Evolutionary conservation across 2,888 invertebrate genomes (phyloP), one percentile per base, ranked within the genome.

Genomic region (Nipponacmea schrenckii): DNA sequence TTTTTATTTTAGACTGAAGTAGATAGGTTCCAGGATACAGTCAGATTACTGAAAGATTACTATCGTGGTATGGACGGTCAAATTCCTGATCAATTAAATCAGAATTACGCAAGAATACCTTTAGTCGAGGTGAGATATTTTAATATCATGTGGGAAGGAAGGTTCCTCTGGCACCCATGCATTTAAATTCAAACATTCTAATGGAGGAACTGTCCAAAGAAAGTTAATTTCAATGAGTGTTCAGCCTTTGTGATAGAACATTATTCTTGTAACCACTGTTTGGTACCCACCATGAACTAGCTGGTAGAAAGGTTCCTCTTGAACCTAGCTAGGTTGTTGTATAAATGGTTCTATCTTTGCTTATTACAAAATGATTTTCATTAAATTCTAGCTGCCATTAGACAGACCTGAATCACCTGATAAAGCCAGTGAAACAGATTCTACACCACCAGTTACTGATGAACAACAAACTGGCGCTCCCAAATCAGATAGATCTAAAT

Each of bases 31-130:
- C 89, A 89, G 75, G 89, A 89, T 74, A 85, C 88, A 2, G 82
- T 86, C 2, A 72, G 86, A 26, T 76, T 89, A 78, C 74, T 89
- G 77, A 89, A 86, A 74, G 89, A 89, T 76, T 89, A 89, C 74
- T 89, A 89, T 77, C 77, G 83, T 26, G 86, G 86, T 7, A 88
- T 89, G 88, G 87, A 89, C 48, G 87, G 86, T 45, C 85, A 84
- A 65, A 86, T 88, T 10, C 88, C 89, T 14, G 88, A 88, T 71
- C 85, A 85, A 69, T 79, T 83, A 8, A 82, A 81, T 72, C 24
- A 78, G 39, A 86, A 86, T 63, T 88, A 83, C 77, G 78, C 83
- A 26, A 79, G 89, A 69, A 72, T 89, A 62, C 87, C 89, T 26
- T 81, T 89, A 12, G 76, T 89, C 68, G 89, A 89, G 83, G 87